phyloP scores from a whole-genome alignment of 2,113 vertebrate species.

The Hyaena hyaena region DNA sequence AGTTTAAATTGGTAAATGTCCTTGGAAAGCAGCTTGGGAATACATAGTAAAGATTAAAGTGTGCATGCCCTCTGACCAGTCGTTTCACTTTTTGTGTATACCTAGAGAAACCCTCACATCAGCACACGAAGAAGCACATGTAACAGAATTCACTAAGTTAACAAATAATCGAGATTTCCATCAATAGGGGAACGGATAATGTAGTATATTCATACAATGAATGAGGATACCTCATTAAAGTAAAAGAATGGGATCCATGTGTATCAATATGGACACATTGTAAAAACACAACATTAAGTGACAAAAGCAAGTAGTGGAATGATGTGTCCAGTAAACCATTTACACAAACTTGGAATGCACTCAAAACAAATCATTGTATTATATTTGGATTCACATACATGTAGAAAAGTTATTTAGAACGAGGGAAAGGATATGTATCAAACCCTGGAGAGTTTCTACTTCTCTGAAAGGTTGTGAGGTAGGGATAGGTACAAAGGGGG shows the following conservation, averaged over 20 bases:
- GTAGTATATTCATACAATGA: background rate
- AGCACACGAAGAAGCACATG: background rate
- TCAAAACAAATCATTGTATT: background rate
- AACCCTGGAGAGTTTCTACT: background rate
- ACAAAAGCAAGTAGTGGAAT: constrained; percentile 30
- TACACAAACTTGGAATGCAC: background rate
- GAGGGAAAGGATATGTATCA: background rate
- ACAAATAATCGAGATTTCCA: constrained; percentile 10
- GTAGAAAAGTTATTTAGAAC: background rate
- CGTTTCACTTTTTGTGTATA: background rate
- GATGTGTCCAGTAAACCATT: background rate
- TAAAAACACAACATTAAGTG: background rate
- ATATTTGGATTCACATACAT: background rate
- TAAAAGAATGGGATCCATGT: background rate
- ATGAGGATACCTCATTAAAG: background rate
- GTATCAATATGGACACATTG: background rate
- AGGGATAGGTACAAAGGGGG: background rate
- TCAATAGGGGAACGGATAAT: background rate
- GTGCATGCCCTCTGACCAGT: background rate
- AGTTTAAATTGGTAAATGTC: background rate
- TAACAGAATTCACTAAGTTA: background rate
- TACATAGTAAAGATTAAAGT: background rate
- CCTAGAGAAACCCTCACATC: background rate
- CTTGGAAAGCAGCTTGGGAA: background rate
- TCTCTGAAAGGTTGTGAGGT: background rate